Evolutionary conservation across 2,113 vertebrate genomes (phyloP).

Genomic region (Cygnus atratus): DNA sequence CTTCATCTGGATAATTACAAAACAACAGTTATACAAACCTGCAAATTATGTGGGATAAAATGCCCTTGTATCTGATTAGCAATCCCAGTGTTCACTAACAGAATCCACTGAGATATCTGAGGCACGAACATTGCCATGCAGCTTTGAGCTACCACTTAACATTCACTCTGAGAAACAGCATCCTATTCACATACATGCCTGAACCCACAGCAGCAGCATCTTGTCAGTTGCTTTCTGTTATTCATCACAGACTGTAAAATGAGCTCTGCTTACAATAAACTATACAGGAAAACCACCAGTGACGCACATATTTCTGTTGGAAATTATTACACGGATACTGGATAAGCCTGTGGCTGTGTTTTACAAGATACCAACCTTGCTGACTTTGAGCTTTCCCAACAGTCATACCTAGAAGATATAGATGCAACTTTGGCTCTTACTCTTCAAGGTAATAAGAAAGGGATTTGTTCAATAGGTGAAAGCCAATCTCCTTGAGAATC

Average conservation of each 20-base stretch:
- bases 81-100: background rate
- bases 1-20: background rate
- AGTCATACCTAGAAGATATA: background rate
- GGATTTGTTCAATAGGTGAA: slow-evolving; percentile 8
- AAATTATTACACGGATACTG: background rate
- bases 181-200: background rate
- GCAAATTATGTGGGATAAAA: background rate
- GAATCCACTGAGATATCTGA: background rate
- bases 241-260: background rate
- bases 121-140: background rate
- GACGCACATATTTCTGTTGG: background rate
- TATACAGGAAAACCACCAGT: slow-evolving; percentile 19
- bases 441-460: background rate
- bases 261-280: background rate
- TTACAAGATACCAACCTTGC: background rate
- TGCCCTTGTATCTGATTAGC: background rate
- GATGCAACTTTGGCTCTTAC: background rate
- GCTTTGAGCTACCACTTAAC: background rate
- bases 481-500: slow-evolving; percentile 39
- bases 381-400: background rate
- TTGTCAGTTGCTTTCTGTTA: slow-evolving; percentile 28
- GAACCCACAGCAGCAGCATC: slow-evolving; percentile 5
- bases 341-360: background rate
- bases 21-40: background rate
- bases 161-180: background rate